phyloP scores from a whole-genome alignment of 1,140 invertebrate genomes.

The Eumeta japonica region DNA sequence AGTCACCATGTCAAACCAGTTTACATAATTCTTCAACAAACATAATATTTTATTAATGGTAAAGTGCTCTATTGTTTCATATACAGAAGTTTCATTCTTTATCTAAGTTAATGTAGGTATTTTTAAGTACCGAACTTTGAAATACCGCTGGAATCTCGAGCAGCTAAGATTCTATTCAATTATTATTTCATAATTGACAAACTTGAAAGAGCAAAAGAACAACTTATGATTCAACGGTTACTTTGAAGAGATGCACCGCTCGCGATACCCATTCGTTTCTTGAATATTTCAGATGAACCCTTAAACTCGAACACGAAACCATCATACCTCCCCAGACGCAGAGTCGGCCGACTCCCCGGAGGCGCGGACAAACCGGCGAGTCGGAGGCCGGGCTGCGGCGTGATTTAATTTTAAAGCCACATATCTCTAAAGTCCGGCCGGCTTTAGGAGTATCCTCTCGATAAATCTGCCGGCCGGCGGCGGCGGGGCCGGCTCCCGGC shows the following conservation, averaged over 20 bases:
- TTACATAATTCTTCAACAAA: too few species aligned
- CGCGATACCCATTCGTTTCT: neutral
- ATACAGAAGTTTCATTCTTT: too few species aligned
- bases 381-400: constrained; percentile 26
- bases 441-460: constrained; percentile 40
- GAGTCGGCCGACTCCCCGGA: constrained; percentile 1
- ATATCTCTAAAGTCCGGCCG: constrained; percentile 20
- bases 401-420: constrained; percentile 44
- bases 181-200: too few species aligned
- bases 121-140: too few species aligned
- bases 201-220: too few species aligned
- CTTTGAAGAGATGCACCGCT: neutral
- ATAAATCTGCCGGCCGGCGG: constrained; percentile 42
- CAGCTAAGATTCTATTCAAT: too few species aligned
- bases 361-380: too few species aligned
- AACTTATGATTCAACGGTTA: neutral
- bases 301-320: neutral
- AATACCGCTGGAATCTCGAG: too few species aligned
- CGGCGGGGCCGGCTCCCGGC: constrained; percentile 20
- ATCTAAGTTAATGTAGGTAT: too few species aligned
- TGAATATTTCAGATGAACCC: neutral
- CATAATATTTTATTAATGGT: too few species aligned
- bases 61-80: too few species aligned
- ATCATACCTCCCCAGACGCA: neutral
- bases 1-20: too few species aligned